Evolutionary conservation across 2,888 invertebrate genomes (phyloP).

Genomic region (Myathropa florea): DNA sequence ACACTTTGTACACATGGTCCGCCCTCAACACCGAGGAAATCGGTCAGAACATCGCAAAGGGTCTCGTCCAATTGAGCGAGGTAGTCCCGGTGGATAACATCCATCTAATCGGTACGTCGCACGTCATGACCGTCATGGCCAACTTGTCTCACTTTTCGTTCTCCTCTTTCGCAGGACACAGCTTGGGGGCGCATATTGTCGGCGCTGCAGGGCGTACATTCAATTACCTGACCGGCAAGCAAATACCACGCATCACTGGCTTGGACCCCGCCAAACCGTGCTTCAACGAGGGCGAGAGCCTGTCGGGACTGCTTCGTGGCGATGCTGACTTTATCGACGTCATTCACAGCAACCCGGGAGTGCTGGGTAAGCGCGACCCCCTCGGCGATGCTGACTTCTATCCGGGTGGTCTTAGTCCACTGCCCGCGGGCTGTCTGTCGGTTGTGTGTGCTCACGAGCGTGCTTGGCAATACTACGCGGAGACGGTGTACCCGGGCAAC

Average conservation of each 20-base stretch:
- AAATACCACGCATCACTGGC: slow-evolving; percentile 77
- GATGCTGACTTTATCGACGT: slow-evolving; percentile 78
- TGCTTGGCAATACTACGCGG: slow-evolving; percentile 76
- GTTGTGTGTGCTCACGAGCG: slow-evolving; percentile 77
- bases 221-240: slow-evolving; percentile 73
- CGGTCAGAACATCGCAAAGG: slow-evolving; percentile 76
- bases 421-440: slow-evolving; percentile 76
- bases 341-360: slow-evolving; percentile 77
- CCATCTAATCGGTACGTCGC: slow-evolving; percentile 76
- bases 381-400: slow-evolving; percentile 79
- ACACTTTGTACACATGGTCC: slow-evolving; percentile 79
- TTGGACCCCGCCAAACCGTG: slow-evolving; percentile 80
- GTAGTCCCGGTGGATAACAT: slow-evolving; percentile 75
- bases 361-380: slow-evolving; percentile 76
- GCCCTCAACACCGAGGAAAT: slow-evolving; percentile 79
- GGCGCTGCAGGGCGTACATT: slow-evolving; percentile 77
- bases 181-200: slow-evolving; percentile 79
- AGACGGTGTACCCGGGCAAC: slow-evolving; percentile 76
- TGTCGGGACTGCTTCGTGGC: slow-evolving; percentile 75
- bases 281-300: slow-evolving; percentile 75
- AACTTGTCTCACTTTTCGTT: not conserved
- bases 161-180: slow-evolving; percentile 75
- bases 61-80: slow-evolving; percentile 75
- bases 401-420: slow-evolving; percentile 76
- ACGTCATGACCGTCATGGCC: too few species aligned